These are phyloP conservation scores for Orthonevra nobilis DNA, from an alignment of 2,888 invertebrate species.

Conservation along the genomic window DNA sequence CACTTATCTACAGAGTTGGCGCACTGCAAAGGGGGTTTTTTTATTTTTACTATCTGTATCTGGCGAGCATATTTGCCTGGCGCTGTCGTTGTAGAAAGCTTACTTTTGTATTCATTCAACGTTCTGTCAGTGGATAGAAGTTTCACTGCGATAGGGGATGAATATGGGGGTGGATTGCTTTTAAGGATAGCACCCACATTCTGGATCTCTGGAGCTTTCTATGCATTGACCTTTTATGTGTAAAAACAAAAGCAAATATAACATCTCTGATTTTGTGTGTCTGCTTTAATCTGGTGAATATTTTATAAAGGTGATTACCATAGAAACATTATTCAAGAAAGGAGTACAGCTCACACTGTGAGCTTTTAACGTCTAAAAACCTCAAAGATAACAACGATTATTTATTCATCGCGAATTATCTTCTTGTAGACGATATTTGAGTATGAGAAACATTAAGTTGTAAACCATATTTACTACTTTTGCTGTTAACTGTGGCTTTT, in stretches of 20 bases:
- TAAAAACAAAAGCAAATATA: slow-evolving; percentile 20
- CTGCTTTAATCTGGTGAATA: slow-evolving; percentile 42
- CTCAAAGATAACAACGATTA: too few species aligned
- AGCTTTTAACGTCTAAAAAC: too few species aligned
- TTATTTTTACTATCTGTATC: slow-evolving; percentile 69
- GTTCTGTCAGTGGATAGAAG: slow-evolving; percentile 51
- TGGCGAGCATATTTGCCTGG: slow-evolving; percentile 54
- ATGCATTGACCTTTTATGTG: slow-evolving; percentile 67
- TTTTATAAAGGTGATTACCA: slow-evolving; percentile 57
- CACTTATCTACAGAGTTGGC: slow-evolving; percentile 64
- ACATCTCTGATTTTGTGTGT: slow-evolving; percentile 45
- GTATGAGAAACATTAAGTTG: too few species aligned
- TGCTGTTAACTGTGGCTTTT: too few species aligned
- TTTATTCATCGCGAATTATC: too few species aligned
- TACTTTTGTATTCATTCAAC: slow-evolving; percentile 63
- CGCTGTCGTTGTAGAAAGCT: slow-evolving; percentile 59
- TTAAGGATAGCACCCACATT: slow-evolving; percentile 37
- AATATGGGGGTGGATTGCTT: slow-evolving; percentile 14
- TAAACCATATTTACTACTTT: too few species aligned
- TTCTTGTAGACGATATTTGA: too few species aligned
- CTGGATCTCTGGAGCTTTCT: slow-evolving; percentile 35
- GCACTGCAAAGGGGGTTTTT: slow-evolving; percentile 41
- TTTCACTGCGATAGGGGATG: neutral
- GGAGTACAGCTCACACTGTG: too few species aligned
- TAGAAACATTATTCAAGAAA: slow-evolving; percentile 29